A percentile compares a stretch with the other conserved stretches of the same genome.
These are phyloP conservation scores for Bellardia bayeri DNA, from an alignment of 2,888 invertebrate species.

Conservation along the genomic window DNA sequence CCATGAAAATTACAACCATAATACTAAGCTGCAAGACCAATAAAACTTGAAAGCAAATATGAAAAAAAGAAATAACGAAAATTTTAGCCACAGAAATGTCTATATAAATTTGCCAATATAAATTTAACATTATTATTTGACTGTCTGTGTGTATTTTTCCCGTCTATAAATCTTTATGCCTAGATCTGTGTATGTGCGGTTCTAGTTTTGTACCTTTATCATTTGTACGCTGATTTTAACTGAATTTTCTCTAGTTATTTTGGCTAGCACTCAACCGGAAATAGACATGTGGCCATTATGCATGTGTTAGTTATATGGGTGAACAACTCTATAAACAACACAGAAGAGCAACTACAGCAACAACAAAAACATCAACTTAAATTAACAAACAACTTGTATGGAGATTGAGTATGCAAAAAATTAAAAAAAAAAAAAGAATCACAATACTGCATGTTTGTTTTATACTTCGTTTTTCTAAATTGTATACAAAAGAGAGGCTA, in stretches of 20 bases:
- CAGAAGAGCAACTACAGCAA: slow-evolving; percentile 40
- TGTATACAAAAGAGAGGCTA: slow-evolving; percentile 50
- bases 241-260: slow-evolving; percentile 71
- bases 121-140: slow-evolving; percentile 61
- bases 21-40: neutral
- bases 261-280: slow-evolving; percentile 74
- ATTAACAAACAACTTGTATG: slow-evolving; percentile 62
- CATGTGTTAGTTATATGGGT: slow-evolving; percentile 72
- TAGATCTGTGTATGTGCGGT: neutral
- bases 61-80: slow-evolving; percentile 19
- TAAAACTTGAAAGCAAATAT: slow-evolving; percentile 7
- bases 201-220: slow-evolving; percentile 55
- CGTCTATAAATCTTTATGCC: neutral
- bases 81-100: slow-evolving; percentile 51
- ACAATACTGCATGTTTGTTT: slow-evolving; percentile 44
- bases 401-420: slow-evolving; percentile 33
- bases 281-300: slow-evolving; percentile 75
- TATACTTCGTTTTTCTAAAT: slow-evolving; percentile 20
- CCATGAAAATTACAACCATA: slow-evolving; percentile 38
- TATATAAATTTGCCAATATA: slow-evolving; percentile 59
- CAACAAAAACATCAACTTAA: slow-evolving; percentile 49
- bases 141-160: slow-evolving; percentile 8
- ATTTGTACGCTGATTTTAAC: slow-evolving; percentile 70
- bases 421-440: slow-evolving; percentile 19
- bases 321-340: slow-evolving; percentile 68